Conservation (phyloP, 2,888 invertebrate genomes). For the Alloplasta piceator region DNA sequence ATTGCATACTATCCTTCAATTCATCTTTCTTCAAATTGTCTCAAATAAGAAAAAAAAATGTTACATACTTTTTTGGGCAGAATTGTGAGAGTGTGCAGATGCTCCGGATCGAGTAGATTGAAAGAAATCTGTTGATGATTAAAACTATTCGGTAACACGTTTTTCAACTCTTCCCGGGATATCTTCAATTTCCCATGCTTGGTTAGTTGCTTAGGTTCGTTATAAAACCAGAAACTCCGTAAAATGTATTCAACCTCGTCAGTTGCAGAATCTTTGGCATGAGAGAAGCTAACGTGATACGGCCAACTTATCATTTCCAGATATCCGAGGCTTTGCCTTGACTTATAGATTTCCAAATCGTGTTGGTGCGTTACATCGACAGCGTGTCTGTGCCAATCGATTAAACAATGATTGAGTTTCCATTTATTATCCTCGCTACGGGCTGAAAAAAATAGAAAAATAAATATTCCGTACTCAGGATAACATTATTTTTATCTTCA, state of each 20-base stretch:
- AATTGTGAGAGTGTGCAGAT: slow-evolving; percentile 67
- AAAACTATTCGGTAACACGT: slow-evolving; percentile 46
- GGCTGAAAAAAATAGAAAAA: too few relatives aligned
- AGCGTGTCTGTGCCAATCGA: neutral
- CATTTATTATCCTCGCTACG: too few relatives aligned
- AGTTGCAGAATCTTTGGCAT: slow-evolving; percentile 39
- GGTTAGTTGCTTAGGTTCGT: too few relatives aligned
- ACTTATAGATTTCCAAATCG: too few relatives aligned
- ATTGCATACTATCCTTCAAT: too few relatives aligned
- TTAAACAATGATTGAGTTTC: too few relatives aligned
- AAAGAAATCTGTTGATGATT: slow-evolving; percentile 67
- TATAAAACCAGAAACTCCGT: too few relatives aligned
- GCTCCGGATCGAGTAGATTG: slow-evolving; percentile 71
- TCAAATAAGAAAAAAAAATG: neutral
- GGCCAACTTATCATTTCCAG: slow-evolving; percentile 64
- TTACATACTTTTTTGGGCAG: slow-evolving; percentile 65
- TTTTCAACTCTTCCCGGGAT: slow-evolving; percentile 42
- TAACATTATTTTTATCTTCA: too few relatives aligned
- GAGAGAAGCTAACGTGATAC: slow-evolving; percentile 61
- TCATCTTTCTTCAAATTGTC: too few relatives aligned
- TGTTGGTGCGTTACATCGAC: too few relatives aligned
- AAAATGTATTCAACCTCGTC: slow-evolving; percentile 56
- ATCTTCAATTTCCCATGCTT: slow-evolving; percentile 50
- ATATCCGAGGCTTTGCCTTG: neutral
- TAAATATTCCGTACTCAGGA: too few relatives aligned